Evolutionary conservation across 2,888 invertebrate species (phyloP).

Genomic region (Microplitis deprimator): DNA sequence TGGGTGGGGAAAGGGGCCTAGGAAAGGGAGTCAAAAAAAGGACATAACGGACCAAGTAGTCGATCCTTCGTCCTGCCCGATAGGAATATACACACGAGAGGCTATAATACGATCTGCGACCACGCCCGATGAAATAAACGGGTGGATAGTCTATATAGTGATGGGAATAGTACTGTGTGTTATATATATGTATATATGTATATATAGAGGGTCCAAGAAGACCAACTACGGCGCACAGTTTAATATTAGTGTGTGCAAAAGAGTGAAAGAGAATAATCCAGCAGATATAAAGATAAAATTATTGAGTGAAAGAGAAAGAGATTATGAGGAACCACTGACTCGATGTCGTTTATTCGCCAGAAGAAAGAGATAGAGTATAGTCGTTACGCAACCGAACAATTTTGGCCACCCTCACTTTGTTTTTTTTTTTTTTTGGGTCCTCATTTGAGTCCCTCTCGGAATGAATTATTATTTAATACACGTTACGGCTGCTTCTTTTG

Average conservation of each 20-base stretch:
- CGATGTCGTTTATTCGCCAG: conserved; percentile 32
- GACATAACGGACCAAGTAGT: conserved; percentile 24
- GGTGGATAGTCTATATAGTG: conserved; percentile 20
- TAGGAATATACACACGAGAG: conserved; percentile 20
- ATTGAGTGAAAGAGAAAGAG: conserved; percentile 12
- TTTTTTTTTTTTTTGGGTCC: conserved; percentile 27
- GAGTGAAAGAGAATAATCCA: conserved; percentile 5
- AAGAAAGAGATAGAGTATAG: conserved; percentile 33
- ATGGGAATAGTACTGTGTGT: not conserved
- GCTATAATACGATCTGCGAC: conserved; percentile 43
- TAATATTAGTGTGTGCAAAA: not conserved
- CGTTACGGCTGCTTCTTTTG: conserved; percentile 44
- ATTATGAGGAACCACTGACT: conserved; percentile 29
- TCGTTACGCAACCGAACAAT: conserved; percentile 48
- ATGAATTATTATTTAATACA: conserved; percentile 57
- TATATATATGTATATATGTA: not conserved
- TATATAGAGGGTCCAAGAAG: not conserved
- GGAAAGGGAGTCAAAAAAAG: conserved; percentile 18
- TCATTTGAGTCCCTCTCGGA: conserved; percentile 38
- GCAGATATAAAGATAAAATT: not conserved
- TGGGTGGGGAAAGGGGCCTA: not conserved
- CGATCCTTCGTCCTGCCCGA: conserved; percentile 22
- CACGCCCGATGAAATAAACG: conserved; percentile 51
- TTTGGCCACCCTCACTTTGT: conserved; percentile 39
- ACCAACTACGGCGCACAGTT: not conserved